Conservation (phyloP, 2,797 vertebrate genomes). For the Poeciliopsis presidionis region DNA sequence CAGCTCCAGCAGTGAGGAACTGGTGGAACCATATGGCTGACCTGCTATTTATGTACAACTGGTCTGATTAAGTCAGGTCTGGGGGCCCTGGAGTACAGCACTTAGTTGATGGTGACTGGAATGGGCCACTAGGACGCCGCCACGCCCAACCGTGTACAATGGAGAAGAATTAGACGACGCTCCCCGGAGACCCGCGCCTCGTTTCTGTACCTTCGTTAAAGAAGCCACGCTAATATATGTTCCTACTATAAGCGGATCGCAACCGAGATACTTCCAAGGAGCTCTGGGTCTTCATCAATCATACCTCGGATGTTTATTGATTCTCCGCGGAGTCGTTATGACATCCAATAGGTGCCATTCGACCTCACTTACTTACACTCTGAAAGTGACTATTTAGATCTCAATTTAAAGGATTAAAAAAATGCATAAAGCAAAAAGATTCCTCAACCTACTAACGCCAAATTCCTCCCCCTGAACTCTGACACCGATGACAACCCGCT, state of each 20-base stretch:
- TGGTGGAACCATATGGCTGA: constrained; percentile 65
- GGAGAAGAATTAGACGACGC: constrained; percentile 44
- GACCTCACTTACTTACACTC: not conserved
- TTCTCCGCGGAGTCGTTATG: constrained; percentile 53
- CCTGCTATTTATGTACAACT: constrained; percentile 71
- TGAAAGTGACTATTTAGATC: not conserved
- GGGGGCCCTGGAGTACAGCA: constrained; percentile 62
- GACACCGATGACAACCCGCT: constrained; percentile 10
- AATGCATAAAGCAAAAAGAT: not conserved
- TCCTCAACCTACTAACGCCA: not conserved
- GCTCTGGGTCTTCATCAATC: constrained; percentile 68
- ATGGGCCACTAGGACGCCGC: constrained; percentile 74
- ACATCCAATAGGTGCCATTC: constrained; percentile 24
- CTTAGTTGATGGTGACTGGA: constrained; percentile 74
- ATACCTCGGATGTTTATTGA: constrained; percentile 61
- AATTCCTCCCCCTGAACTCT: constrained; percentile 24
- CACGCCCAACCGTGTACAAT: constrained; percentile 52
- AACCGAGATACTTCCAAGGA: constrained; percentile 13
- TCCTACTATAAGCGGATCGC: constrained; percentile 59
- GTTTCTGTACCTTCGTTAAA: constrained; percentile 57
- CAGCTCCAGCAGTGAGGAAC: constrained; percentile 50
- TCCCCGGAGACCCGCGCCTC: constrained; percentile 51
- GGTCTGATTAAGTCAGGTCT: constrained; percentile 77
- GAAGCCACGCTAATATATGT: constrained; percentile 59
- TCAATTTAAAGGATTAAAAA: not conserved